Evolutionary conservation across 1,140 invertebrate genomes (phyloP), one percentile per base, ranked within the genome.

Genomic region (Akabosia matsudoensis): DNA sequence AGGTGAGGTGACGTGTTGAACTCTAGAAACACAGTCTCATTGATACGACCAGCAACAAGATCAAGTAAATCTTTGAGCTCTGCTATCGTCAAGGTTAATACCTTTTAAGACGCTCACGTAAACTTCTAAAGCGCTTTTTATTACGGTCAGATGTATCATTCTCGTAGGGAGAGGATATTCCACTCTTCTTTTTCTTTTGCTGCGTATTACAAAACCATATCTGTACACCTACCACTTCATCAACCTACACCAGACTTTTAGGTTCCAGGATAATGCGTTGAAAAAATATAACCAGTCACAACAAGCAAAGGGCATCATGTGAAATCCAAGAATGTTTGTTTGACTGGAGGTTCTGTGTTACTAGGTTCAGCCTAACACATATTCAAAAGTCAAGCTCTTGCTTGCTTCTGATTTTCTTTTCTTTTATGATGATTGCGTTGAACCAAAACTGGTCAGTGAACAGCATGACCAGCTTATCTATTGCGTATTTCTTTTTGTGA

Each of bases 1-100:
- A 61, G 54, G 54, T 61, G 54, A 61, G 54, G 54, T 24, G 54
- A 61, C 24, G 24, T n/a, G 54, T 7, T 61, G 54, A 61, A 24
- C 54, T 45, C 37, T 56, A 4, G 10, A n/a, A n/a, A n/a, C n/a
- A n/a, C n/a, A n/a, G n/a, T n/a, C n/a, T n/a, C n/a, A n/a, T n/a
- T n/a, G n/a, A n/a, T n/a, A n/a, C n/a, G n/a, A n/a, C n/a, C n/a
- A n/a, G n/a, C n/a, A n/a, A n/a, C n/a, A n/a, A n/a, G n/a, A n/a
- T n/a, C n/a, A n/a, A n/a, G n/a, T n/a, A n/a, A n/a, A n/a, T n/a
- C 24, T 13, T 56, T 56, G 7, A 56, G 54, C n/a, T 72, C 56
- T 75, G 70, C 70, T 73, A 76, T 52, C 31, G 37, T 78, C 79
- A 78, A 78, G 76, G 76, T 80, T 78, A 80, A 76, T 77, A 75